Conservation (phyloP, 1,140 invertebrate genomes). For the Leptinotarsa defecta region DNA sequence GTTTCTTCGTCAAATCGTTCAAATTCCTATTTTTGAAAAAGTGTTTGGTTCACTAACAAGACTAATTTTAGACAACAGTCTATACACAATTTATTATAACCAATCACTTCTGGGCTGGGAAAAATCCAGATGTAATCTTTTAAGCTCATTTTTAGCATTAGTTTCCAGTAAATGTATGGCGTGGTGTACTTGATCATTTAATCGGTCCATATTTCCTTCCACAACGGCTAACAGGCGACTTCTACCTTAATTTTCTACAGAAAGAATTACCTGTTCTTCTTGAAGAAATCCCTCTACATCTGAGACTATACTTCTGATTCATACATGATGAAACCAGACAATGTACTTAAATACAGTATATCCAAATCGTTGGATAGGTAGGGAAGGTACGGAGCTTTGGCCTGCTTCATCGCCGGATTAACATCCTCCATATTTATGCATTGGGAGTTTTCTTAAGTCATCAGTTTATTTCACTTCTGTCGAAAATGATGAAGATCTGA, state of each 20-base stretch:
- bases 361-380: conserved; percentile 48
- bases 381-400: conserved; percentile 46
- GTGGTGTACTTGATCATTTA: conserved; percentile 49
- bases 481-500: conserved; percentile 20
- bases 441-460: conserved; percentile 42
- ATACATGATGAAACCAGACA: conserved; percentile 46
- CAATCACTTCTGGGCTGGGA: conserved; percentile 51
- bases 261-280: conserved; percentile 41
- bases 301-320: conserved; percentile 44
- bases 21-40: conserved; percentile 38
- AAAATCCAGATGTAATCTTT: conserved; percentile 53
- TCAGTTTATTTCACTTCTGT: conserved; percentile 35
- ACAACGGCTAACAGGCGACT: conserved; percentile 45
- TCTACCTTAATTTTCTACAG: conserved; percentile 47
- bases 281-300: conserved; percentile 41
- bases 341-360: conserved; percentile 45
- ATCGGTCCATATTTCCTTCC: conserved; percentile 52
- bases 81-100: conserved; percentile 38
- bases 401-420: conserved; percentile 51
- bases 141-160: conserved; percentile 50
- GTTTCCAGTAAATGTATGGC: conserved; percentile 53
- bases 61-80: conserved; percentile 24
- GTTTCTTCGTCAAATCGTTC: conserved; percentile 28
- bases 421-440: conserved; percentile 47
- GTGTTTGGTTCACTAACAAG: conserved; percentile 52